A percentile compares a stretch with the other conserved stretches of the same genome.
phyloP scores from a whole-genome alignment of 1,140 invertebrate genomes.

The Pseudomyrmex cubaensis region DNA sequence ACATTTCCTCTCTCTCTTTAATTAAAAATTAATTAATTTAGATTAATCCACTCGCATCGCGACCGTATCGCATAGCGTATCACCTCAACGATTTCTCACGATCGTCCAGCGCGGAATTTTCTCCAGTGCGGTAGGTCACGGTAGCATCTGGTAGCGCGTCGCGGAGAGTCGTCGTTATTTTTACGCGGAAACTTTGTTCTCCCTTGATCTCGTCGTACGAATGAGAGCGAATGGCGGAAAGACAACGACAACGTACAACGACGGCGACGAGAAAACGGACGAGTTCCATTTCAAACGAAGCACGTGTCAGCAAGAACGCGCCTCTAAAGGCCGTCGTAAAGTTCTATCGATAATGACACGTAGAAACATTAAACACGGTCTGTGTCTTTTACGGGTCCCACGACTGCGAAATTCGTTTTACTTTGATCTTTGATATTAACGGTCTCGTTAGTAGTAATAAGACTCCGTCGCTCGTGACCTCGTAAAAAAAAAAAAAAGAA shows the following conservation, averaged over 20 bases:
- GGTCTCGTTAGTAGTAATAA: slow-evolving; percentile 47
- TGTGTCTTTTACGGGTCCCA: background rate
- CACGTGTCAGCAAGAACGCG: slow-evolving; percentile 23
- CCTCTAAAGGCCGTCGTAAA: slow-evolving; percentile 51
- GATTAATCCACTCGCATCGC: background rate
- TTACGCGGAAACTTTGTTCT: slow-evolving; percentile 62
- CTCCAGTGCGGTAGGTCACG: slow-evolving; percentile 59
- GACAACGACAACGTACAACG: slow-evolving; percentile 9
- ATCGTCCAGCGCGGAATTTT: background rate
- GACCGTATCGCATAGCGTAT: background rate
- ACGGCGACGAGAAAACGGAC: slow-evolving; percentile 35
- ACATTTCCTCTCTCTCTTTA: background rate
- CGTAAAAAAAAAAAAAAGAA: slow-evolving; percentile 38
- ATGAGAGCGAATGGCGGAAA: slow-evolving; percentile 8
- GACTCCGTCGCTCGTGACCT: background rate
- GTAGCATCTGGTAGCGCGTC: slow-evolving; percentile 55
- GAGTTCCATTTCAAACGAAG: slow-evolving; percentile 57
- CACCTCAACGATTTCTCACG: background rate
- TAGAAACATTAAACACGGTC: slow-evolving; percentile 44
- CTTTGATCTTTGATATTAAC: slow-evolving; percentile 49
- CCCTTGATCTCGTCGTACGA: slow-evolving; percentile 25
- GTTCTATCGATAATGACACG: slow-evolving; percentile 42
- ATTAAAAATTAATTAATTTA: slow-evolving; percentile 5
- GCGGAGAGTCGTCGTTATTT: slow-evolving; percentile 63
- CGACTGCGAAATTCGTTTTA: slow-evolving; percentile 10